phyloP scores from a whole-genome alignment of 2,797 vertebrate genomes.

The Octomys mimax region DNA sequence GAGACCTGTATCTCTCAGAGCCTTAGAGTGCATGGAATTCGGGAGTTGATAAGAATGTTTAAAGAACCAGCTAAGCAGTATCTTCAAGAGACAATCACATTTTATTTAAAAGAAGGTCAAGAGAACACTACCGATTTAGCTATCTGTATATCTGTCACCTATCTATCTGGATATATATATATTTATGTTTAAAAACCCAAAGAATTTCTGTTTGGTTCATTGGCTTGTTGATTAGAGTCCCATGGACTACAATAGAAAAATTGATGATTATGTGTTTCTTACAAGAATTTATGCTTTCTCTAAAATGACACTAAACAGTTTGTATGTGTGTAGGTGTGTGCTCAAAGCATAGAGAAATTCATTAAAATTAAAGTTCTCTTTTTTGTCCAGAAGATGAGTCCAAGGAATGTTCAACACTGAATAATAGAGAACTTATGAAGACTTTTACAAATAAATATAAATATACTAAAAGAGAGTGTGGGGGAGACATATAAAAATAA shows the following conservation, averaged over 20 bases:
- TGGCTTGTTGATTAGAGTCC: neutral
- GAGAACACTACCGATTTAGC: neutral
- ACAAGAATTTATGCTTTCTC: neutral
- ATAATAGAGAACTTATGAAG: neutral
- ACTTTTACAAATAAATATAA: conserved; percentile 28
- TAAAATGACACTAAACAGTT: neutral
- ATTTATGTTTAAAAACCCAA: neutral
- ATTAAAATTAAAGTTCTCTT: neutral
- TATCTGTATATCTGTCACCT: neutral
- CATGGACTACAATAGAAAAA: neutral
- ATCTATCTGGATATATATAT: neutral
- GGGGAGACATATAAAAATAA: neutral
- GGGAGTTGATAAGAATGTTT: neutral
- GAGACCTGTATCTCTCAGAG: neutral
- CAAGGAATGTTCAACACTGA: neutral
- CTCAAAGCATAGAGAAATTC: neutral
- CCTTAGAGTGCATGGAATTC: neutral
- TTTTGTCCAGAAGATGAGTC: neutral
- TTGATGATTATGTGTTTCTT: neutral
- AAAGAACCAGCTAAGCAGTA: neutral
- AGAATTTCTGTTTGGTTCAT: neutral
- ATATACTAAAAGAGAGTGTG: neutral
- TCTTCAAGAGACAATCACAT: neutral
- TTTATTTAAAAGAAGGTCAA: neutral
- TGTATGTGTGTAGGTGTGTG: neutral